Percentiles rank a stretch among this genome's conserved stretches.
These are phyloP conservation scores for Tinamus guttatus DNA, from an alignment of 2,113 vertebrate genomes.

Conservation along the genomic window DNA sequence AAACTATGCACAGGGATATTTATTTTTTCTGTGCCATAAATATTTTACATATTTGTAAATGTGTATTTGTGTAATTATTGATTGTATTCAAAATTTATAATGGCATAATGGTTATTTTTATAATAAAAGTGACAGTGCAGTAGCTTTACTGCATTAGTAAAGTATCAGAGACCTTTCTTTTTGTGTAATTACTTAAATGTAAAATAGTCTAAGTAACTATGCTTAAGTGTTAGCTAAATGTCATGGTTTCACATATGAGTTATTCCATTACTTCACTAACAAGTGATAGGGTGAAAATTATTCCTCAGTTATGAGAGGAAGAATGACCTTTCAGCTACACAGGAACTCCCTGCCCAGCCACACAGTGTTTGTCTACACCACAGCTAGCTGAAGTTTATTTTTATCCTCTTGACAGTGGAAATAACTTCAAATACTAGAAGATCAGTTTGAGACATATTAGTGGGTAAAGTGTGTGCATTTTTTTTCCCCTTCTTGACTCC, in stretches of 20 bases:
- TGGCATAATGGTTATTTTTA: slow-evolving; percentile 53
- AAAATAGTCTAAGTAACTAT: not conserved
- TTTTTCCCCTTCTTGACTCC: not conserved
- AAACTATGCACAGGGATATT: slow-evolving; percentile 44
- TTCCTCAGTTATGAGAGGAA: not conserved
- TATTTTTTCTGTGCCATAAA: slow-evolving; percentile 48
- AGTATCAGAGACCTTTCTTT: not conserved
- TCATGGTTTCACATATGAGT: slow-evolving; percentile 20
- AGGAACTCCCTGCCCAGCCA: not conserved
- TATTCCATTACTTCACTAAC: slow-evolving; percentile 7
- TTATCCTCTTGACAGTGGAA: not conserved
- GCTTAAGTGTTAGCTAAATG: not conserved
- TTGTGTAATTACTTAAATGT: not conserved
- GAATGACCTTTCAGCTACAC: slow-evolving; percentile 5
- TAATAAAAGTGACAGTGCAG: slow-evolving; percentile 51
- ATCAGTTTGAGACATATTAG: not conserved
- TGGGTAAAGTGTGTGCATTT: not conserved
- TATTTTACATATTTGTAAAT: not conserved
- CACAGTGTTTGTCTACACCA: accelerated
- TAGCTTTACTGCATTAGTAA: slow-evolving; percentile 35
- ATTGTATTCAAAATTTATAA: slow-evolving; percentile 13
- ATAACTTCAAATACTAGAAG: not conserved
- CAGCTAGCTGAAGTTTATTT: not conserved
- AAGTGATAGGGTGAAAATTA: not conserved
- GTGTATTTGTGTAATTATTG: slow-evolving; percentile 24